Conservation (phyloP, 2,113 vertebrate species). For the Leptosomus discolor region DNA sequence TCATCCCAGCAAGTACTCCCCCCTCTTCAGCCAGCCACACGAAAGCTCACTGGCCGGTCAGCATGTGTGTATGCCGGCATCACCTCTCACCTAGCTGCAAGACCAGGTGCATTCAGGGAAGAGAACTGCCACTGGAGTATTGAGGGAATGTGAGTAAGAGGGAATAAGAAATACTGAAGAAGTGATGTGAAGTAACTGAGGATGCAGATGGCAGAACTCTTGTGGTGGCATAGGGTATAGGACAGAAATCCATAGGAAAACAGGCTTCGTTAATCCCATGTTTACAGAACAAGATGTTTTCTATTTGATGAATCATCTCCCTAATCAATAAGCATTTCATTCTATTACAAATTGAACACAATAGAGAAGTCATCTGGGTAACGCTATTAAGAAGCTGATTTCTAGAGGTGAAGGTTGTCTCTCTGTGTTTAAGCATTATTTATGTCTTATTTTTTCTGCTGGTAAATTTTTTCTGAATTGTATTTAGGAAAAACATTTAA, state of each 20-base stretch:
- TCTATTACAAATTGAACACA: not conserved
- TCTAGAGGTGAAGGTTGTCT: not conserved
- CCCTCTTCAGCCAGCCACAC: not conserved
- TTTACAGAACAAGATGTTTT: not conserved
- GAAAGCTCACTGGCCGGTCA: not conserved
- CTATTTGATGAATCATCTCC: not conserved
- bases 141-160: not conserved
- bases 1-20: not conserved
- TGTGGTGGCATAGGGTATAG: not conserved
- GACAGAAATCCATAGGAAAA: not conserved
- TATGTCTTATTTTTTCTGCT: not conserved
- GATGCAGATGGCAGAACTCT: not conserved
- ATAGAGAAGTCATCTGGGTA: not conserved
- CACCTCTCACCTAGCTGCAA: not conserved
- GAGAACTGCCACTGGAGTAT: not conserved
- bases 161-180: not conserved
- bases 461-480: not conserved
- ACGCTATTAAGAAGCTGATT: not conserved
- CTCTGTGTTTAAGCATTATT: not conserved
- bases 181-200: not conserved
- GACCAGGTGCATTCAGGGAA: not conserved
- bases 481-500: not conserved
- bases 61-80: fast-evolving
- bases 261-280: not conserved
- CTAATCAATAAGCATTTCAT: not conserved